Conservation (phyloP, 2,888 invertebrate species). For the Cynaeus angustus region DNA sequence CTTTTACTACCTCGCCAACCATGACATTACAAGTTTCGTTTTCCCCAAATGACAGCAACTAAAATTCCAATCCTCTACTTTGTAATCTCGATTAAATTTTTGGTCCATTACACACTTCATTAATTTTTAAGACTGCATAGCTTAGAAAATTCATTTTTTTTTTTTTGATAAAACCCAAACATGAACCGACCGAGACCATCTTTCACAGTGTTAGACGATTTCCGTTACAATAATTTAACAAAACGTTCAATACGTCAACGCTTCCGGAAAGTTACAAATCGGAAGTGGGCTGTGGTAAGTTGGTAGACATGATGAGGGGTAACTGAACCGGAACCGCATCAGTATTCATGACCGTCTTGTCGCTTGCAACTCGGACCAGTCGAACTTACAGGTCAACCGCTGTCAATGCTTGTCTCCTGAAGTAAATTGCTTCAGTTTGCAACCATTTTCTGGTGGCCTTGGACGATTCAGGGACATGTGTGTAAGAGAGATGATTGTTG, state of each 20-base stretch:
- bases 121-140: conserved; percentile 7
- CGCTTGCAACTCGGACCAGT: conserved; percentile 61
- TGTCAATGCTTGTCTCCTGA: conserved; percentile 65
- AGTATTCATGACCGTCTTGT: conserved; percentile 68
- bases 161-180: background rate
- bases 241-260: conserved; percentile 59
- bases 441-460: conserved; percentile 22
- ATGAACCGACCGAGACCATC: background rate
- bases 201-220: conserved; percentile 5
- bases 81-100: conserved; percentile 21
- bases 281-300: conserved; percentile 64
- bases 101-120: conserved; percentile 12
- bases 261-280: conserved; percentile 64
- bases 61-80: conserved; percentile 11
- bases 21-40: conserved; percentile 14
- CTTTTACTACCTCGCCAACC: conserved; percentile 10
- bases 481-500: background rate
- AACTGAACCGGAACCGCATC: conserved; percentile 63
- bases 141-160: conserved; percentile 2
- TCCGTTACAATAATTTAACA: conserved; percentile 47
- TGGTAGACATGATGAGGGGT: conserved; percentile 64
- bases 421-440: conserved; percentile 59
- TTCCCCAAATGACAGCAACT: conserved; percentile 6
- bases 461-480: conserved; percentile 4
- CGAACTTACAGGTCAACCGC: conserved; percentile 67